Evolutionary conservation across 2,113 vertebrate genomes (phyloP).

Genomic region (Eubucco bourcierii): DNA sequence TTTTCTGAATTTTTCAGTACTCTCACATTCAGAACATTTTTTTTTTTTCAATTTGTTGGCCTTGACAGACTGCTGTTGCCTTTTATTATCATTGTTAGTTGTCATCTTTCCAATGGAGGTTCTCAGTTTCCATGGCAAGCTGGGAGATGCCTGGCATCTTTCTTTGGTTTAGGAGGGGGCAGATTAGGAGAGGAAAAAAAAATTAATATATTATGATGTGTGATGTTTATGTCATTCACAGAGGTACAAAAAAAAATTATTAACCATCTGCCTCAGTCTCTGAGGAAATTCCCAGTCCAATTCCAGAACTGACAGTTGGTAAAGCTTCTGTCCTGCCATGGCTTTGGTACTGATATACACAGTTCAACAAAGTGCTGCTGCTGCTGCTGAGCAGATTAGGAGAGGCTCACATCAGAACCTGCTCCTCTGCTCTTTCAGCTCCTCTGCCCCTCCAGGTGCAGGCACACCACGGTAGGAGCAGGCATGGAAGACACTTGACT

Average conservation of each 20-base stretch:
- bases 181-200: neutral
- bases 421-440: neutral
- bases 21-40: neutral
- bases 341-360: neutral
- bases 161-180: neutral
- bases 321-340: neutral
- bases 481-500: neutral
- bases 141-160: neutral
- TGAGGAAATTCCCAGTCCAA: neutral
- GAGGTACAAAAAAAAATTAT: neutral
- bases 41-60: neutral
- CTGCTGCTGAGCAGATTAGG: neutral
- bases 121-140: neutral
- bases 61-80: neutral
- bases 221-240: neutral
- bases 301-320: neutral
- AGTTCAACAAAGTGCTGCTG: neutral
- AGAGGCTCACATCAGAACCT: neutral
- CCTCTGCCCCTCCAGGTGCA: neutral
- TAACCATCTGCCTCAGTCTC: neutral
- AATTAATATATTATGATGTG: neutral
- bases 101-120: neutral
- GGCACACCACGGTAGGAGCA: neutral
- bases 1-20: neutral
- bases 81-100: neutral